A percentile compares a stretch with the other conserved stretches of the same genome.
Conservation (phyloP, 30 jellyfish, hydroid and myxozoan genomes). For the Aurelia sp. region DNA sequence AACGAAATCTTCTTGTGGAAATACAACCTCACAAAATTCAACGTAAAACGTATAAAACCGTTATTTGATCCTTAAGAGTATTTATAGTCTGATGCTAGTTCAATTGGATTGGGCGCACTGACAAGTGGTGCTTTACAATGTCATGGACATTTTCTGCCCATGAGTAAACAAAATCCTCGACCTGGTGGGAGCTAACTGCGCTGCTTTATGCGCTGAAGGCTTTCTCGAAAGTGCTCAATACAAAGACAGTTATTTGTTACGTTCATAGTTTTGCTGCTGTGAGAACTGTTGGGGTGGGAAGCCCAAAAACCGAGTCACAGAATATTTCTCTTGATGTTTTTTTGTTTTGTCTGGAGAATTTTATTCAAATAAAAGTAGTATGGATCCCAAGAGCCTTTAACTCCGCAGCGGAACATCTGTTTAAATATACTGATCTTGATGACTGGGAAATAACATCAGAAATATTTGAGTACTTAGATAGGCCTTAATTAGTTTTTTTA, state of each 20-base stretch:
- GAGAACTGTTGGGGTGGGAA: no score
- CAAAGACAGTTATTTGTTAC: constrained; percentile 4
- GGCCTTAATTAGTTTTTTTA: no score
- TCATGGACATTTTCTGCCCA: background rate
- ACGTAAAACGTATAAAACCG: background rate
- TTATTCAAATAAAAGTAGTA: background rate
- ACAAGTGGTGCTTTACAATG: background rate
- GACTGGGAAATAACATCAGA: background rate
- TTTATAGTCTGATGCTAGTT: constrained; percentile 27
- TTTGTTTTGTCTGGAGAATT: background rate
- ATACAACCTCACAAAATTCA: background rate
- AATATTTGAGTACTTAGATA: background rate
- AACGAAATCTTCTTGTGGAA: constrained; percentile 11
- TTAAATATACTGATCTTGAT: background rate
- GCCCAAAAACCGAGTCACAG: no score
- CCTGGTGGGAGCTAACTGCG: constrained; percentile 27
- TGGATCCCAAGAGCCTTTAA: background rate
- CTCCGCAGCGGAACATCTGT: background rate
- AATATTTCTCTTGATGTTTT: background rate
- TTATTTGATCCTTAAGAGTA: constrained; percentile 9
- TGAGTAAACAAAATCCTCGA: background rate
- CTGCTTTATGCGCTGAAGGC: background rate
- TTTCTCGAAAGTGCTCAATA: background rate
- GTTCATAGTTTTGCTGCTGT: background rate
- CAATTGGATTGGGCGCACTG: constrained; percentile 13